Conservation (phyloP, 2,888 invertebrate species). For the Lochmaea crataegi region DNA sequence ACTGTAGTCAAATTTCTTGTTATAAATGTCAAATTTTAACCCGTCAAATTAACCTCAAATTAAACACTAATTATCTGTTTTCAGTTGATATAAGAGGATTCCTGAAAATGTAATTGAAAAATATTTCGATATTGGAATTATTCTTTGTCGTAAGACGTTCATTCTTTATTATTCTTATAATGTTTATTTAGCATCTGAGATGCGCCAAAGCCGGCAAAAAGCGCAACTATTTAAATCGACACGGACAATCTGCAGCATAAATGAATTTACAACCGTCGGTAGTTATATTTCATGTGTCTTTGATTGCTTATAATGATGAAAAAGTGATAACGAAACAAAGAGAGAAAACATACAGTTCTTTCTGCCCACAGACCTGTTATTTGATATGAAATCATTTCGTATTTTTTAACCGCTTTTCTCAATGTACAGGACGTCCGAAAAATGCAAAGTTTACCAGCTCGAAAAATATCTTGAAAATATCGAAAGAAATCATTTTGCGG, state of each 20-base stretch:
- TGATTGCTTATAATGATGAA: background rate
- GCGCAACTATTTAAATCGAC: background rate
- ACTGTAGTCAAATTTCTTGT: no score
- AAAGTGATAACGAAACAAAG: conserved; percentile 1
- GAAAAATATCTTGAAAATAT: no score
- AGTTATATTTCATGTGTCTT: background rate
- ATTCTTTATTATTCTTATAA: background rate
- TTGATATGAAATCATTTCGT: background rate
- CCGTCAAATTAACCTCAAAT: no score
- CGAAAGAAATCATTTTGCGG: no score
- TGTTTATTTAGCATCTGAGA: background rate
- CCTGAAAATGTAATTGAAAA: no score
- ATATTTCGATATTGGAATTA: no score
- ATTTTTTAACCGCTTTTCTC: background rate
- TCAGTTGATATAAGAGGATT: no score
- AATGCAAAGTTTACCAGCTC: no score
- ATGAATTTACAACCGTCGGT: conserved; percentile 6
- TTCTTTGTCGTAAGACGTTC: no score
- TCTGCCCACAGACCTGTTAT: background rate
- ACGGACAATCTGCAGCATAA: background rate
- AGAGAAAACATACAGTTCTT: background rate
- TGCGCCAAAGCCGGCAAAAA: background rate
- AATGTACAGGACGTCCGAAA: no score
- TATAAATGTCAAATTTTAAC: no score
- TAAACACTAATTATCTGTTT: no score